Evolutionary conservation across 2,113 vertebrate species (phyloP), one percentile per base, ranked within the genome.

Genomic region (Porphyrio hochstetteri): DNA sequence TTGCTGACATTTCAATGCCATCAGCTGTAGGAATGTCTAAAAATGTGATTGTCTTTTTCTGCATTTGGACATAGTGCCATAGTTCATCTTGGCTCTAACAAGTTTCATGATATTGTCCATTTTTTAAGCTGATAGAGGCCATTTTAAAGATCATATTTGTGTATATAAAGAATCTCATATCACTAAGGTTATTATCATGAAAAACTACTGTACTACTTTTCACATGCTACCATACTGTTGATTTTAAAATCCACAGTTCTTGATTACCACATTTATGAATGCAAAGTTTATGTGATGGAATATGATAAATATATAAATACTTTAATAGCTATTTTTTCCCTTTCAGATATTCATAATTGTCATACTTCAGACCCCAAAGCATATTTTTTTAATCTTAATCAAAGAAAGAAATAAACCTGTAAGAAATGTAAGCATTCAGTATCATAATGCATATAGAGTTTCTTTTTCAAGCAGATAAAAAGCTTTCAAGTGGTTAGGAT

Each of bases 1-100:
- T 96, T 97, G 75, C 92, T 95, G 92, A 96, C 93, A 96, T 93
- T 97, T 96, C 88, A 97, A 84, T 91, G 94, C 95, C 93, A 97
- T 95, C 94, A 97, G 92, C 93, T 93, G 84, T 44, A 92, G 93
- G 96, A 97, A 96, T 97, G 94, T 94, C 20, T n/a, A 94, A 96
- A 95, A 95, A 95, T 93, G 88, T 90, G 89, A 97, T 96, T 95
- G 93, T 92, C 95, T 97, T 92, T 96, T 96, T 94, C 94, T 93
- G 56, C 91, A 88, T 96, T 96, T 84, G 94, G 79, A 88, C 82
- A 88, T 50, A 76, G 68, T 90, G 88, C 77, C 90, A 93, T 61
- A 90, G 85, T 50, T 95, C 93, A 72, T 63, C 77, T 93, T 81
- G 65, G 63, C 70, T 97, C 93, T 95, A 97, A 95, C 79, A 93